A percentile compares a stretch with the other conserved stretches of the same genome.
phyloP scores from a whole-genome alignment of 2,888 invertebrate species.

The Phorcus lineatus region DNA sequence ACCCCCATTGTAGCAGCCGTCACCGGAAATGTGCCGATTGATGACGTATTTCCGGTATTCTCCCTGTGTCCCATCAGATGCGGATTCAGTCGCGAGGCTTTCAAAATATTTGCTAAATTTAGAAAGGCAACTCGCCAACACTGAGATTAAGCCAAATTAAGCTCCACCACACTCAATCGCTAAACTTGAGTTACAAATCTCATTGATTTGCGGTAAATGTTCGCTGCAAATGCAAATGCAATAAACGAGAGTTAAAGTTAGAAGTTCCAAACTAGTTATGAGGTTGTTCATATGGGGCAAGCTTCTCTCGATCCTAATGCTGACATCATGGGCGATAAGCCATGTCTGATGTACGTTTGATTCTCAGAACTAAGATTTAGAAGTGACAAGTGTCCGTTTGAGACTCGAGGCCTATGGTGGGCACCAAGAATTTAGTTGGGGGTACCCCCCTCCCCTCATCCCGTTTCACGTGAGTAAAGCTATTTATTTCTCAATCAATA shows the following conservation, averaged over 20 bases:
- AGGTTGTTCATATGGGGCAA: neutral
- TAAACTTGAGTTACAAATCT: neutral
- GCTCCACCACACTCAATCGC: neutral
- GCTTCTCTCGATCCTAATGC: neutral
- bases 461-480: neutral
- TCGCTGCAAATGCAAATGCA: neutral
- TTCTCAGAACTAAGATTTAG: neutral
- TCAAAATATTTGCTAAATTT: constrained; percentile 4
- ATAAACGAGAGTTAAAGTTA: neutral
- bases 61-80: neutral
- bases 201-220: neutral
- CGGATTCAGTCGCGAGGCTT: neutral
- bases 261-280: neutral
- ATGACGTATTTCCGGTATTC: neutral
- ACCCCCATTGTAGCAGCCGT: neutral
- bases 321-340: neutral
- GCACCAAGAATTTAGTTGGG: neutral
- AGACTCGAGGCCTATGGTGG: neutral
- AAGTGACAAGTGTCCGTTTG: neutral
- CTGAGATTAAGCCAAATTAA: constrained; percentile 7
- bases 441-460: neutral
- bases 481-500: too few relatives aligned
- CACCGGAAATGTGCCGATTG: constrained; percentile 6
- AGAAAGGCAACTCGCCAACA: neutral
- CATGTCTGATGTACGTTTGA: neutral